Conservation (phyloP, 2,797 vertebrate genomes). For the Aphelocoma californica region DNA sequence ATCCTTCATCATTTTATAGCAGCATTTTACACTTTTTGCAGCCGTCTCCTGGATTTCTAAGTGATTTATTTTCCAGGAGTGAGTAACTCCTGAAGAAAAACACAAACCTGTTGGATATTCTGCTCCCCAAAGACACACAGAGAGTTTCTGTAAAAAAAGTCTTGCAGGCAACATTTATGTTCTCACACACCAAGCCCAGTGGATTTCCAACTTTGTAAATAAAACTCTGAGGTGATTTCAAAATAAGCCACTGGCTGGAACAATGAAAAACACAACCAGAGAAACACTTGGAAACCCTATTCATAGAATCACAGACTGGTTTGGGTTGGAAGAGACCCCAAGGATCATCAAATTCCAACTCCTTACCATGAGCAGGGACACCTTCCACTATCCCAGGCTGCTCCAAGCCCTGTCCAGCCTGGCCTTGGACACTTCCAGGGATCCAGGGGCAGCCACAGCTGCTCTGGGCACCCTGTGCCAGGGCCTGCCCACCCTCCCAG, state of each 20-base stretch:
- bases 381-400: fast-evolving
- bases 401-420: fast-evolving
- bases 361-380: neutral
- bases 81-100: neutral
- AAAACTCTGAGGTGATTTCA: neutral
- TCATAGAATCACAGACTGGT: neutral
- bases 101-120: neutral
- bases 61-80: neutral
- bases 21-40: neutral
- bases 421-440: neutral
- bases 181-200: neutral
- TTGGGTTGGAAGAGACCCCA: neutral
- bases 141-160: neutral
- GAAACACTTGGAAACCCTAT: neutral
- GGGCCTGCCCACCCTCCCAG: neutral
- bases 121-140: neutral
- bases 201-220: neutral
- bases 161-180: neutral
- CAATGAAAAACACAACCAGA: neutral
- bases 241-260: neutral
- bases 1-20: neutral
- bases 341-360: neutral
- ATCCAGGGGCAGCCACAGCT: neutral
- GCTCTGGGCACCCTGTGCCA: neutral
- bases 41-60: neutral